phyloP scores from a whole-genome alignment of 2,113 vertebrate species.

The Solenodon paradoxus region DNA sequence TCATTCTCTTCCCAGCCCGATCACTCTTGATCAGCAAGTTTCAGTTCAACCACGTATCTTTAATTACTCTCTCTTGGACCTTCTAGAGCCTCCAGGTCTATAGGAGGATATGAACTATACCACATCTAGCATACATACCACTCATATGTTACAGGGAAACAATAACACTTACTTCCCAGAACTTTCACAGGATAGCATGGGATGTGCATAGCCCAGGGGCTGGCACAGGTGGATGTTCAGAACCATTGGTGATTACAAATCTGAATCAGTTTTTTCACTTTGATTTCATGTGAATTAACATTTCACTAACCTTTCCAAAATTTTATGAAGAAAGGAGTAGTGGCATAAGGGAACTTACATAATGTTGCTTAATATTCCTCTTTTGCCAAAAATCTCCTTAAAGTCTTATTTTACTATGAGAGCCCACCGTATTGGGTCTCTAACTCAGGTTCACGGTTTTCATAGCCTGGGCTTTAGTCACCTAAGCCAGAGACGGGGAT shows the following conservation, averaged over 20 bases:
- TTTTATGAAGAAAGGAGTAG: too few species aligned
- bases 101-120: background rate
- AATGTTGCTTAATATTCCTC: background rate
- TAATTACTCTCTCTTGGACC: background rate
- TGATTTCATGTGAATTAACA: background rate
- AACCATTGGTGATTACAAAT: background rate
- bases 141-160: background rate
- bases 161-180: background rate
- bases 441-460: too few species aligned
- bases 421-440: background rate
- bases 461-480: too few species aligned
- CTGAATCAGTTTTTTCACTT: background rate
- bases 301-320: background rate
- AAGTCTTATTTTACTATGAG: background rate
- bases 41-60: background rate
- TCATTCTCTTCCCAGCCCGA: background rate
- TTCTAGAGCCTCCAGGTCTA: background rate
- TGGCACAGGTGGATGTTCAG: background rate
- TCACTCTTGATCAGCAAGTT: background rate
- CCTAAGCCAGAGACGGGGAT: too few species aligned
- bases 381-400: background rate
- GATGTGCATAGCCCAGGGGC: background rate
- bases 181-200: background rate
- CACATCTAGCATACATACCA: background rate
- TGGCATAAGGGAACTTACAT: background rate